Conservation (phyloP, 2,113 vertebrate species). For the Leuciscus idus region DNA sequence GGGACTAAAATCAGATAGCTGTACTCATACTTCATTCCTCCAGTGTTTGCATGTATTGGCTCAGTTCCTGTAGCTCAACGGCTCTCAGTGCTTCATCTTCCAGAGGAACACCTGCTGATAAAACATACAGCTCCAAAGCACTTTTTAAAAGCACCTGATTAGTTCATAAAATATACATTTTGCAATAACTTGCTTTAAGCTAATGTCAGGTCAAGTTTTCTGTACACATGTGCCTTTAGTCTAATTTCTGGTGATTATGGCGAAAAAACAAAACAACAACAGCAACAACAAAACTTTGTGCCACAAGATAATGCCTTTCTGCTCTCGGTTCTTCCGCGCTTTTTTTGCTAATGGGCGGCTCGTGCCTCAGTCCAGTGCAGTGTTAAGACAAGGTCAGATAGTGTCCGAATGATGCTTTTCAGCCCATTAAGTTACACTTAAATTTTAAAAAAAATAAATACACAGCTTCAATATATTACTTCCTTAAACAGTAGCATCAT, state of each 20-base stretch:
- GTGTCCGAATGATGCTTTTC: not conserved
- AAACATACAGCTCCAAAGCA: not conserved
- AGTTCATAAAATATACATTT: conserved; percentile 1
- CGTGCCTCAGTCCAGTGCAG: conserved; percentile 39
- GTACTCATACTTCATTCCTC: not conserved
- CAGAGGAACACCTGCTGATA: not conserved
- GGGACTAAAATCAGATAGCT: not conserved
- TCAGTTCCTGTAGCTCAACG: not conserved
- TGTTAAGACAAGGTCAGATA: conserved; percentile 23
- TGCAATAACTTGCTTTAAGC: not conserved
- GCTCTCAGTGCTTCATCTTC: not conserved
- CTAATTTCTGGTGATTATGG: not conserved
- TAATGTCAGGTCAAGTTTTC: not conserved
- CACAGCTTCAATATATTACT: conserved; percentile 61
- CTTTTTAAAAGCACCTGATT: not conserved
- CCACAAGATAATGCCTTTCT: not conserved
- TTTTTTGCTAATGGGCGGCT: conserved; percentile 5
- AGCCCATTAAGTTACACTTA: conserved; percentile 34
- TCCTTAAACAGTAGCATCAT: conserved; percentile 58
- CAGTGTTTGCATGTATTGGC: not conserved
- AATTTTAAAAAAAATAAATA: conserved; percentile 60
- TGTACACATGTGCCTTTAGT: conserved; percentile 17
- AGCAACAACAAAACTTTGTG: not conserved
- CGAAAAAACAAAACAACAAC: not conserved
- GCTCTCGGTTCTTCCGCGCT: not conserved